Base-by-base conservation (phyloP, 2,888 invertebrate genomes). In the Didymodactylos carnosus region DNA sequence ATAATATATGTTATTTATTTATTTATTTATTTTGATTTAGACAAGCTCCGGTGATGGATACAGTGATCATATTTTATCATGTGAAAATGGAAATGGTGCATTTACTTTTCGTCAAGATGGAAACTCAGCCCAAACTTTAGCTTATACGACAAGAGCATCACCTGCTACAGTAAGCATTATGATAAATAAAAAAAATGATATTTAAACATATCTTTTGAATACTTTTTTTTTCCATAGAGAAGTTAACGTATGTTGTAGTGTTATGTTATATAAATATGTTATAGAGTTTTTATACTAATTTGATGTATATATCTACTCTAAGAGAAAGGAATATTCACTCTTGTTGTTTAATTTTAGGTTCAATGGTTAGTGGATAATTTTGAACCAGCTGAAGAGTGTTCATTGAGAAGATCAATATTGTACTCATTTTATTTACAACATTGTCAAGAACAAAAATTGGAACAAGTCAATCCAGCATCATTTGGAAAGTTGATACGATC, bases 401-500 rank as follows among this genome's bases (percentile, higher is more conserved):
- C 91, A 72, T 80, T 94, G 75, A 94, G 95, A 2, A 88, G 97
- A 53, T 94, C 94, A 46, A 95, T 94, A 1, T 87, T 98, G 43
- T 98, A 98, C 86, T 90, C 91, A 80, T 97, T 98, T 85, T 98
- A 98, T 84, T 87, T 94, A 79, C 89, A 92, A 29, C 97, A 99
- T 84, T 99, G 97, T 79, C 80, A 80, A 70, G 85, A 86, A 75
- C 89, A 92, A 82, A 93, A 92, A 82, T 86, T 98, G 78, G 97
- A 97, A 83, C 95, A 98, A 0, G 95, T 99, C 77, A 99, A 99
- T 86, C 95, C 97, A 49, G 98, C 98, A 13, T 95, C 94, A 43
- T 99, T 99, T 86, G 98, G 98, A 76, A 98, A 99, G 85, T 87
- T 98, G 53, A 98, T 98, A 81, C 89, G 98, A 76, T 94, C 95